Conservation (phyloP, 2,797 vertebrate species). For the Trematomus bernacchii region DNA sequence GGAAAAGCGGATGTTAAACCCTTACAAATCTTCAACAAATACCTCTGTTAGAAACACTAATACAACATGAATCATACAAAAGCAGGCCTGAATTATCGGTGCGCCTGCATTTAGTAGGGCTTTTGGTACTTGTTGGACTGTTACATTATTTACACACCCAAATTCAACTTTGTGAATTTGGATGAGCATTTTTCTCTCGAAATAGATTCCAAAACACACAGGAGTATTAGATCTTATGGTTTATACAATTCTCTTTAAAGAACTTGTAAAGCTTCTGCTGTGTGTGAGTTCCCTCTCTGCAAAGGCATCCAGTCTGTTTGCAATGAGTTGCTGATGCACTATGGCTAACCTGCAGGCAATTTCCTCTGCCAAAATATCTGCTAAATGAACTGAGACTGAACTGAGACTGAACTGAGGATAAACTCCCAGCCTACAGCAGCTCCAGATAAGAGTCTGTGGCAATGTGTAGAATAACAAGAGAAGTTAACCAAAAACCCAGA, state of each 20-base stretch:
- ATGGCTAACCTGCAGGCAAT: conserved; percentile 54
- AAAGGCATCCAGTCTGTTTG: conserved; percentile 29
- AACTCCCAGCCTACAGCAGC: conserved; percentile 44
- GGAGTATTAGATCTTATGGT: conserved; percentile 18
- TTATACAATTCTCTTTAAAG: conserved; percentile 22
- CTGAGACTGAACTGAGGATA: conserved; percentile 54
- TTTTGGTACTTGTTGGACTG: background rate
- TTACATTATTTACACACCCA: background rate
- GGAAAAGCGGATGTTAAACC: background rate
- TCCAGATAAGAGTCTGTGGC: conserved; percentile 28
- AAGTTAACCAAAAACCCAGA: conserved; percentile 12
- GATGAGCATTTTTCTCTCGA: background rate
- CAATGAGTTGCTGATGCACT: conserved; percentile 49
- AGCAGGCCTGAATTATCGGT: background rate
- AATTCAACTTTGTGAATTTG: background rate
- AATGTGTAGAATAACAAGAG: conserved; percentile 39
- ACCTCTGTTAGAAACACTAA: background rate
- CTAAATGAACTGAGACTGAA: conserved; percentile 42
- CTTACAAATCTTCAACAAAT: background rate
- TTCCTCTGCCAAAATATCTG: conserved; percentile 53
- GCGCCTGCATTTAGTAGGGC: background rate
- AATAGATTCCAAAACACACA: conserved; percentile 4
- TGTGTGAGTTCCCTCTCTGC: conserved; percentile 2
- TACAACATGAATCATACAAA: background rate
- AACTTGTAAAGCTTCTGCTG: conserved; percentile 10